phyloP scores from a whole-genome alignment of 1,140 invertebrate genomes.

The Hypothenemus hampei region DNA sequence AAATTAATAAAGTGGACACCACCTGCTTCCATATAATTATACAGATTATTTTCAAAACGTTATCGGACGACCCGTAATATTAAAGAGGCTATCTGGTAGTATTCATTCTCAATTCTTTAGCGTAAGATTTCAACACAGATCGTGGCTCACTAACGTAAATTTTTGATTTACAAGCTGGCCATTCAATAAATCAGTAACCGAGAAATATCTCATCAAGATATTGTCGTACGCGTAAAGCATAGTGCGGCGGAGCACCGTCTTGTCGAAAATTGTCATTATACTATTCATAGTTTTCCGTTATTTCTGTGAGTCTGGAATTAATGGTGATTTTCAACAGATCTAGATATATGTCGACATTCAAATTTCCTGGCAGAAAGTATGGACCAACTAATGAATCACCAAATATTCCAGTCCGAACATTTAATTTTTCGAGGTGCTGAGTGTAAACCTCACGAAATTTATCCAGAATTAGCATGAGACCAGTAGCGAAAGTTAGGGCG shows the following conservation, averaged over 20 bases:
- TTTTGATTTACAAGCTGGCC: neutral
- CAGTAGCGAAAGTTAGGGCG: neutral
- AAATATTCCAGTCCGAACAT: neutral
- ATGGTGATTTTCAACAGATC: constrained; percentile 2
- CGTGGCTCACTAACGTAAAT: neutral
- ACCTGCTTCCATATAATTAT: no score
- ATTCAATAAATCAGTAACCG: neutral
- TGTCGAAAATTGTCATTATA: constrained; percentile 6
- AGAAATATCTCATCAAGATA: neutral
- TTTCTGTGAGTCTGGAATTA: constrained; percentile 4
- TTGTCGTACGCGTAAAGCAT: neutral
- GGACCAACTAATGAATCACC: no score
- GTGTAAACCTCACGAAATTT: constrained; percentile 1
- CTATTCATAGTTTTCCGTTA: neutral
- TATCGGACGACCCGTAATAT: no score
- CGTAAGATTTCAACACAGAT: neutral
- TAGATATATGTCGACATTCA: constrained; percentile 4
- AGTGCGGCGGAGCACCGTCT: constrained; percentile 1
- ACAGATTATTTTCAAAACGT: no score
- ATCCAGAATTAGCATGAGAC: neutral
- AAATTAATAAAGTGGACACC: no score
- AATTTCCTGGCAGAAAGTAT: constrained; percentile 5
- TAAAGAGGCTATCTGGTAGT: no score
- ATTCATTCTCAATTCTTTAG: neutral
- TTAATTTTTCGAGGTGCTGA: neutral